Base-by-base conservation (phyloP, 2,797 vertebrate species). In the Amblyopsis hoosieri region DNA sequence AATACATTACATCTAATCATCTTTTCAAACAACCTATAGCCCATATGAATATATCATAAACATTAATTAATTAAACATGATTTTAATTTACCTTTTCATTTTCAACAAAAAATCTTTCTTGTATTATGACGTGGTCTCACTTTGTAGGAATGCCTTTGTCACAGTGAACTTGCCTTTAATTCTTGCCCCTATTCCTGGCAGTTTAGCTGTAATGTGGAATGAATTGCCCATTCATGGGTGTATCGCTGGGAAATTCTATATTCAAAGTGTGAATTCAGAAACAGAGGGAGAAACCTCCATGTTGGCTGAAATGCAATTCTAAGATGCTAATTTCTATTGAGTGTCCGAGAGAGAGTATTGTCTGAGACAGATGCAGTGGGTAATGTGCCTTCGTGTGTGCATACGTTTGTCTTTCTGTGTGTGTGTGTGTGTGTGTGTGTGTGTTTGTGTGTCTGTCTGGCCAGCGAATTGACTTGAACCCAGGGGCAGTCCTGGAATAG, bases 381-480 rank as follows among this genome's bases (percentile, higher is more conserved):
- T 60, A 62, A 60, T 15, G 61, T 50, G 49, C 17, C 23, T 62
- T 48, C 60, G 54, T 33, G 53, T 15, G 46, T 45, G 42, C 15
- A 12, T 7, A 29, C 50, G 56, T 51, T n/a, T 66, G 66, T 59
- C 42, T 10, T 23, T 23, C 49, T 33, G 53, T 15, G 46, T 45
- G 42, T 33, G 11, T 7, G 13, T 50, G 56, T 51, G n/a, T 66
- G 66, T 59, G 42, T 10, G 33, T 48, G 64, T 46, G 56, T 66
- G 61, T 74, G 1, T 68, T 15, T 64, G 60, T 57, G 71, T 72
- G 68, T 46, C 63, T 66, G 83, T 45, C 67, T 54, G 69, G 51
- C 69, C 72, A 78, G 78, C 78, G 81, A 75, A 82, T 74, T 85
- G 76, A 81, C 68, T 81, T 82, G 83, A 85, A 88, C 84, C 84